phyloP scores from a whole-genome alignment of 2,888 invertebrate genomes.

The Embidobia sp. region DNA sequence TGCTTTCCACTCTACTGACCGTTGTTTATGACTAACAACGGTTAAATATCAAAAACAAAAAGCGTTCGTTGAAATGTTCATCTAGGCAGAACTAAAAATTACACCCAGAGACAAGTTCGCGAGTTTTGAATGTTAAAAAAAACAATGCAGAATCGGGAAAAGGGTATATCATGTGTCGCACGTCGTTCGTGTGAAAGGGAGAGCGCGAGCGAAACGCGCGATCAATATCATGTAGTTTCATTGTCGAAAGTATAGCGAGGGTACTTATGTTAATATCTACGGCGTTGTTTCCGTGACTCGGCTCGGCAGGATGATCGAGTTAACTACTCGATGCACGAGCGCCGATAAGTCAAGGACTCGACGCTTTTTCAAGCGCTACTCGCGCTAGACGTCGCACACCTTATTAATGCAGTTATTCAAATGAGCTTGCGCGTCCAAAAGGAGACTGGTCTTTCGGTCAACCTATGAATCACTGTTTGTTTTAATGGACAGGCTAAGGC shows the following conservation, averaged over 20 bases:
- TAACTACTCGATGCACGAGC: slow-evolving; percentile 67
- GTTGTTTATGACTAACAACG: too few species aligned
- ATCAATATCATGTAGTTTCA: slow-evolving; percentile 58
- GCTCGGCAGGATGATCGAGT: slow-evolving; percentile 60
- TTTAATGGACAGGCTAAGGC: slow-evolving; percentile 39
- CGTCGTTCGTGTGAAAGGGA: slow-evolving; percentile 40
- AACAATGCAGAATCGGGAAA: slow-evolving; percentile 17
- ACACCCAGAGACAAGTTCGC: too few species aligned
- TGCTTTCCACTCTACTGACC: too few species aligned
- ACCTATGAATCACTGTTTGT: slow-evolving; percentile 56
- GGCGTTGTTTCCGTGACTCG: slow-evolving; percentile 62
- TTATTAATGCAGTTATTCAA: slow-evolving; percentile 60
- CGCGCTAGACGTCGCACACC: slow-evolving; percentile 21
- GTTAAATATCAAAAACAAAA: too few species aligned
- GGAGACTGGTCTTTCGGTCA: slow-evolving; percentile 31
- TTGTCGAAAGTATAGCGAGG: slow-evolving; percentile 50
- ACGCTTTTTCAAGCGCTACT: slow-evolving; percentile 22
- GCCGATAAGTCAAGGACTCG: slow-evolving; percentile 62
- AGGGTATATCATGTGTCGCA: slow-evolving; percentile 27
- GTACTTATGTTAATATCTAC: slow-evolving; percentile 63
- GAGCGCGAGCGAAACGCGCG: slow-evolving; percentile 23
- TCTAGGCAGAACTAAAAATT: too few species aligned
- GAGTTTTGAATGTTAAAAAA: neutral
- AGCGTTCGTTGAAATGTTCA: too few species aligned
- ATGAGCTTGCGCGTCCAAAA: slow-evolving; percentile 21